Evolutionary conservation across 2,888 invertebrate genomes (phyloP).

Genomic region (Tetheella fluctuosa): DNA sequence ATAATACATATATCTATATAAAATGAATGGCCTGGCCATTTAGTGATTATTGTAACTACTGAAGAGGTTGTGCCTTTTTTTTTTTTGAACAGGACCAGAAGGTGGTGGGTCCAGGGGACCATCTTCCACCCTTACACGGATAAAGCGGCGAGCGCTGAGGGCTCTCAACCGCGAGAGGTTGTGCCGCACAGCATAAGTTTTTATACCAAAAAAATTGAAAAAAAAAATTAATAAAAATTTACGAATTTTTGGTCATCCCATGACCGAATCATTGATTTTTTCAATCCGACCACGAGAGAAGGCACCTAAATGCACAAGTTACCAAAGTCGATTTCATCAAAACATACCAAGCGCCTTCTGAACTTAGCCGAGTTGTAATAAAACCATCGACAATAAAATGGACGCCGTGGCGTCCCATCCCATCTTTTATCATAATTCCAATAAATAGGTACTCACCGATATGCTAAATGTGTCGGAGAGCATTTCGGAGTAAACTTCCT

Average conservation of each 20-base stretch:
- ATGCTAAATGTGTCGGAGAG: conserved; percentile 67
- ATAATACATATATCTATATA: too few species aligned
- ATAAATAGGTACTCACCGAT: conserved; percentile 54
- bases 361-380: conserved; percentile 47
- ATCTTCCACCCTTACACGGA: too few species aligned
- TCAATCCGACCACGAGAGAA: conserved; percentile 40
- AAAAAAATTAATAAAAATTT: too few species aligned
- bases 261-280: conserved; percentile 42
- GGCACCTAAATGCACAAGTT: conserved; percentile 19
- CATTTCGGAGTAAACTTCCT: conserved; percentile 78
- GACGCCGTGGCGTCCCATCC: conserved; percentile 45
- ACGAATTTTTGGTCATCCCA: not conserved
- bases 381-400: conserved; percentile 51
- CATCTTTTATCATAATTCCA: conserved; percentile 18
- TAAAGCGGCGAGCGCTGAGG: too few species aligned
- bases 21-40: too few species aligned
- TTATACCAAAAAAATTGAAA: too few species aligned
- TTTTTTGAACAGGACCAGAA: too few species aligned
- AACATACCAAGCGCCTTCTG: conserved; percentile 25
- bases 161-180: too few species aligned
- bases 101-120: too few species aligned
- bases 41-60: too few species aligned
- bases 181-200: too few species aligned
- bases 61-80: too few species aligned
- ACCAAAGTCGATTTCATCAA: conserved; percentile 16